Evolutionary conservation across 2,888 invertebrate genomes (phyloP).

Genomic region (Toxonevra muliebris): DNA sequence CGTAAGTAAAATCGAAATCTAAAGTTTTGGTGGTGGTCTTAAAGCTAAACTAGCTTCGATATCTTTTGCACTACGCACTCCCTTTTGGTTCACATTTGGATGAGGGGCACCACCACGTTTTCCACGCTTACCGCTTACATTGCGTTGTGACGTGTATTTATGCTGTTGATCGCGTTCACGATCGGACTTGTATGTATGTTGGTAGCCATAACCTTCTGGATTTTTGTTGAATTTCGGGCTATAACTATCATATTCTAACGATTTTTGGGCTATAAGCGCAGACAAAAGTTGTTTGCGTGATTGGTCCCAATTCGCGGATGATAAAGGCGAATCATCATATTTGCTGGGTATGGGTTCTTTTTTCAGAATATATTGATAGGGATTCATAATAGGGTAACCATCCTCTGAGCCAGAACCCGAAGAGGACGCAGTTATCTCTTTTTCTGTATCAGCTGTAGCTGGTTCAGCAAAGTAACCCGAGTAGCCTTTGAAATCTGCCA

Average conservation of each 20-base stretch:
- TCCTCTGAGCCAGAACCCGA: constrained; percentile 46
- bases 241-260: constrained; percentile 59
- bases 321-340: constrained; percentile 55
- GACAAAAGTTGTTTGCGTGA: constrained; percentile 33
- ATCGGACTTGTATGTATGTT: constrained; percentile 52
- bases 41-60: constrained; percentile 59
- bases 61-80: constrained; percentile 49
- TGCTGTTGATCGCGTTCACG: constrained; percentile 30
- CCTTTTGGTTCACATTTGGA: constrained; percentile 40
- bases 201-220: constrained; percentile 64
- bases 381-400: constrained; percentile 57
- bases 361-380: constrained; percentile 59
- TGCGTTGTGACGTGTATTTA: constrained; percentile 43
- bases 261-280: constrained; percentile 34
- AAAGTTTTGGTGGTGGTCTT: constrained; percentile 60
- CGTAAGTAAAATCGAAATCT: background rate
- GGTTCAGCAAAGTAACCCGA: constrained; percentile 59
- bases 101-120: constrained; percentile 55
- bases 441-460: constrained; percentile 41
- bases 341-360: constrained; percentile 53
- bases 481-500: constrained; percentile 59
- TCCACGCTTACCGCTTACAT: constrained; percentile 52
- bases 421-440: constrained; percentile 22
- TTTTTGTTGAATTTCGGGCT: constrained; percentile 64
- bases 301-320: constrained; percentile 46